Base-by-base conservation (phyloP, 2,888 invertebrate genomes). In the Arctia plantaginis region DNA sequence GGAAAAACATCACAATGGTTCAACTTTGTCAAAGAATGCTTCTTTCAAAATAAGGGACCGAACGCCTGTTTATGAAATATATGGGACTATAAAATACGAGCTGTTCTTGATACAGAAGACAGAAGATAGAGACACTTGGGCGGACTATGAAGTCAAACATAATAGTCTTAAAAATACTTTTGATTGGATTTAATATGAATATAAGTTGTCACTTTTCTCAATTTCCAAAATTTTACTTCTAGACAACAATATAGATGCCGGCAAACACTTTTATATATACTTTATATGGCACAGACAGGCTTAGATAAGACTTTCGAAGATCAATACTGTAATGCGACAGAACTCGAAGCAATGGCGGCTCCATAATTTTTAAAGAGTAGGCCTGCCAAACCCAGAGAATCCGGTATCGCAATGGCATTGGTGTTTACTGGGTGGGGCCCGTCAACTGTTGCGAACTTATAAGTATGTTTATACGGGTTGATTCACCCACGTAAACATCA, bases 11-110 rank as follows among this genome's bases (percentile, higher is more conserved):
- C 59, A 44, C n/a, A 67, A 66, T 62, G 59, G 41, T 27, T 75
- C 55, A 73, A 80, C 78, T 71, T 77, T 66, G 79, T 82, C 77
- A 69, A 33, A 70, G 51, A 72, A 73, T 71, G 69, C 69, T 70
- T 69, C 71, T 23, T 59, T 75, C 55, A 12, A 67, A 41, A 70
- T 23, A 55, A 35, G 66, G n/a, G 18, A 66, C 13, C 1, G 27
- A 55, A 69, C n/a, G 13, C 13, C n/a, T 69, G 20, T 15, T 6
- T 62, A 62, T 30, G 18, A 18, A 30, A 30, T 30, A 18, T 30
- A 18, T 62, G 30, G 15, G 6, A 18, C 13, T 30, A 18, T 62
- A 18, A 30, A 62, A 7, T 62, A 62, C 30, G 13, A 30, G 18
- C 12, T 62, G 59, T 62, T 30, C 15, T 62, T 27, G 6, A 27